Evolutionary conservation across 2,888 invertebrate genomes (phyloP), one percentile per base, ranked within the genome.

Genomic region (Myopa tessellatipennis): DNA sequence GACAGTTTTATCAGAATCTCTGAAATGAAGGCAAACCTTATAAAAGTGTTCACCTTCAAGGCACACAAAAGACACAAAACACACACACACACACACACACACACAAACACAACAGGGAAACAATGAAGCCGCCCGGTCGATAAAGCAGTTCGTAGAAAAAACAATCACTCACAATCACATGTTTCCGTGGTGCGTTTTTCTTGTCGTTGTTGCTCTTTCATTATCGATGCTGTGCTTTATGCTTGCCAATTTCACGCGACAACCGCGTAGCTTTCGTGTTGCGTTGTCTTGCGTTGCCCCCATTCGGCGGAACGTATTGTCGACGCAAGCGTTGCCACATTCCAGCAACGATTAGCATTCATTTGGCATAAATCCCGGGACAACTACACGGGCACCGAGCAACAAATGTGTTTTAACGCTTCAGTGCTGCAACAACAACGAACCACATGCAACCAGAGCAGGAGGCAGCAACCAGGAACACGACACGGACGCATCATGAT

Each of bases 291-390:
- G 50, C 50, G 26, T 72, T 72, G 72, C n/a, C 61, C 61, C 40
- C 61, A 40, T 63, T 73, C 16, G 38, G 10, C 55, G 60, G 36
- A 72, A 72, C 36, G 61, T 45, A 50, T 18, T 73, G 61, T 61
- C 73, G 45, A 45, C 0, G 45, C 45, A 1, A 45, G 45, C 3
- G 45, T 45, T 45, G 45, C 45, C 45, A 45, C 73, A 73, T 73
- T 73, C 73, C 73, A 40, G 36, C 73, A 18, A 26, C 50, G 63
- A 73, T 73, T 73, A 73, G 50, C 73, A 61, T 61, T 52, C 45
- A 61, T 40, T 40, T 73, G 73, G 73, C 73, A 73, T 73, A 61
- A 63, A 73, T 73, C 73, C 38, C 73, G 36, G 26, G 50, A 63
- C 26, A 63, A 8, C 63, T 34, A 36, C 63, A 63, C 34, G 34